Evolutionary conservation across 92 coral and sea anemone species (phyloP).

Genomic region (Bergia sp.): DNA sequence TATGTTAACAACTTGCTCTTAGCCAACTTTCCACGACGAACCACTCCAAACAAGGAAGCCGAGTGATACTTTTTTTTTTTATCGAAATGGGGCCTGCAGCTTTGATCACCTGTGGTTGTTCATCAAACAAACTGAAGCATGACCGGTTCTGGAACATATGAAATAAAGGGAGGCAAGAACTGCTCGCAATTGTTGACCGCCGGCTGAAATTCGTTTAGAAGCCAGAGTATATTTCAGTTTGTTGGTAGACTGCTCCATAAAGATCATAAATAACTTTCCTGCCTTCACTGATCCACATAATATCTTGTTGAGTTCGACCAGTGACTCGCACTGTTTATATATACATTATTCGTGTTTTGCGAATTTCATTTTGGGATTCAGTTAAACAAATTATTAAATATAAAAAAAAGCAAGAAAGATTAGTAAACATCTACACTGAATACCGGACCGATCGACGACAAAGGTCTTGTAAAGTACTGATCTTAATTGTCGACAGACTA

Average conservation of each 20-base stretch:
- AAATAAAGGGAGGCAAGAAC: too few relatives aligned
- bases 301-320: not conserved
- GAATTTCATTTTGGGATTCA: too few relatives aligned
- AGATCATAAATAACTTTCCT: not conserved
- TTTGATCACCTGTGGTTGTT: not conserved
- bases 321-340: too few relatives aligned
- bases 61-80: not conserved
- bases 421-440: too few relatives aligned
- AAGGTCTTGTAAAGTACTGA: not conserved
- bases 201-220: not conserved
- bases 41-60: not conserved
- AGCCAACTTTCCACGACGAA: not conserved
- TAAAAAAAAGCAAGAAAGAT: not conserved
- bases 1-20: not conserved
- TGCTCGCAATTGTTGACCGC: not conserved
- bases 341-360: too few relatives aligned
- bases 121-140: not conserved
- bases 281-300: not conserved
- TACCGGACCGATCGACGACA: too few relatives aligned
- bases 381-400: too few relatives aligned
- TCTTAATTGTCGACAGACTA: slow-evolving; percentile 17
- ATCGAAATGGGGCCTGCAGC: not conserved
- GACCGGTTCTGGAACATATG: not conserved
- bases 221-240: not conserved
- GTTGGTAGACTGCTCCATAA: not conserved